phyloP scores from a whole-genome alignment of 2,113 vertebrate species.

The Dermatemys mawii region DNA sequence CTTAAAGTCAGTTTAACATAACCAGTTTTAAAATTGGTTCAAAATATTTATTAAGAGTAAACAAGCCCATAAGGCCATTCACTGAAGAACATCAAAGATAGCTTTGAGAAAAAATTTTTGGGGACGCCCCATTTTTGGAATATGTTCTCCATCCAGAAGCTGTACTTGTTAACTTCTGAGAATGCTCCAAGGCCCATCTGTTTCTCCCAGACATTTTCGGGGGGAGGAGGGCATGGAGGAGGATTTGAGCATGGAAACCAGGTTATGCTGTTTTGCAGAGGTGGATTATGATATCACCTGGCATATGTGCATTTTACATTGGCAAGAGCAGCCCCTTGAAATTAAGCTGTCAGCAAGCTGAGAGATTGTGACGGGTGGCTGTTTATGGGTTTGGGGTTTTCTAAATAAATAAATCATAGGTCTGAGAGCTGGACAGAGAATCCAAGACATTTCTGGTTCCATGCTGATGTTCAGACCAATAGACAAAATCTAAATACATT shows the following conservation, averaged over 20 bases:
- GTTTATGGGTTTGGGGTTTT: neutral
- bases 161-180: neutral
- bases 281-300: neutral
- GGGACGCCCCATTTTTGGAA: neutral
- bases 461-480: neutral
- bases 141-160: neutral
- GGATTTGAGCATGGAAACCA: neutral
- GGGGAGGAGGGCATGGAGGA: accelerated
- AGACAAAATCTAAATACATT: neutral
- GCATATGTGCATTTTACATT: neutral
- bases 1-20: neutral
- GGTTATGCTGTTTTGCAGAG: neutral
- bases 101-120: neutral
- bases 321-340: neutral
- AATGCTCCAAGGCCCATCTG: accelerated
- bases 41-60: neutral
- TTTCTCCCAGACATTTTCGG: neutral
- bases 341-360: neutral
- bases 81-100: neutral
- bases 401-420: neutral
- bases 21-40: neutral
- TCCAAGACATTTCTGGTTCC: neutral
- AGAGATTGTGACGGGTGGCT: neutral
- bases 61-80: neutral
- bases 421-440: neutral